These are phyloP conservation scores for Amiota communis DNA, from an alignment of 2,888 invertebrate species.

Conservation along the genomic window DNA sequence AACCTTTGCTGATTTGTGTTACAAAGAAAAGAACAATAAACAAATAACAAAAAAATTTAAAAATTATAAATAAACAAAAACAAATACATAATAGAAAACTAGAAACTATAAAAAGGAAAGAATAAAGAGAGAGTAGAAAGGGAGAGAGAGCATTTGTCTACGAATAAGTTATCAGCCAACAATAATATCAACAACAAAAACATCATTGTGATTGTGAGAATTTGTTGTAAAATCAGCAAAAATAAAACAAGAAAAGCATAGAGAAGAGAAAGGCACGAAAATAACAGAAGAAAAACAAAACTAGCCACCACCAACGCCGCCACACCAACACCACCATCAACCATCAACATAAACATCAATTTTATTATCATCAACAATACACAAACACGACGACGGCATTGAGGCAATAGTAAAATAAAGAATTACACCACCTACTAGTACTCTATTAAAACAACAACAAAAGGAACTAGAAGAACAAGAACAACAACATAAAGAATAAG, in stretches of 20 bases:
- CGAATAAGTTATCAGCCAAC: neutral
- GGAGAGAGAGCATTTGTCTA: too few species aligned
- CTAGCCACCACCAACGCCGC: neutral
- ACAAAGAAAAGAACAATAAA: neutral
- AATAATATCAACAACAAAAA: neutral
- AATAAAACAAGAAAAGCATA: neutral
- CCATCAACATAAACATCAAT: neutral
- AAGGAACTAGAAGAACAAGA: neutral
- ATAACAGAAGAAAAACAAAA: neutral
- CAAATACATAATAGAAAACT: slow-evolving; percentile 13
- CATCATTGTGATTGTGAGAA: neutral
- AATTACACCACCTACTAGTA: slow-evolving; percentile 1
- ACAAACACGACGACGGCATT: too few species aligned
- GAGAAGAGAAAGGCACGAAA: neutral
- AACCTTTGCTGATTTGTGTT: neutral
- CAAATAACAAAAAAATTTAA: slow-evolving; percentile 40
- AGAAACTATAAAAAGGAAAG: slow-evolving; percentile 8
- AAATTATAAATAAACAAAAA: slow-evolving; percentile 54
- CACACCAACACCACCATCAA: neutral
- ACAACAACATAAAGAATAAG: neutral
- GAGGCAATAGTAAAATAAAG: too few species aligned
- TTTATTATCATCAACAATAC: too few species aligned
- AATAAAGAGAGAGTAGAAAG: neutral
- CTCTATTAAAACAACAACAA: neutral
- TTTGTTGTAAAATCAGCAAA: neutral